Base-by-base conservation (phyloP, 1,140 invertebrate species). In the Trichonephila clavata region DNA sequence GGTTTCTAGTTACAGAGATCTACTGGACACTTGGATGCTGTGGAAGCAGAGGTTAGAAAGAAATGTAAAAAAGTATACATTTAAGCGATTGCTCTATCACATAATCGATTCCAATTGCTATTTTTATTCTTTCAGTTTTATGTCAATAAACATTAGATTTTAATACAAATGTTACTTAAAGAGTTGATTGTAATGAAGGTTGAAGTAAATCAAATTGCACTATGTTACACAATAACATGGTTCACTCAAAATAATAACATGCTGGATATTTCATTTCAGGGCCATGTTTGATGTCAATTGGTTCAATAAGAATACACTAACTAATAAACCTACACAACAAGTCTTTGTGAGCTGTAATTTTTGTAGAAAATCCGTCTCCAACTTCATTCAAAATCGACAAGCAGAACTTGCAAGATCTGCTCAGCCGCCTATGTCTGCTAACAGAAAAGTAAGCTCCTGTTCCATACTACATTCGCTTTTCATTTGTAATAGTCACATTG, bases 271-370 rank as follows among this genome's bases (percentile, higher is more conserved):
- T 91, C 94, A 10, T 95, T 93, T 81, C 94, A 96, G 98, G 94
- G 97, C 97, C 0, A 96, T 97, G 95, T 97, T 98, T 95, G 98
- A 98, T 95, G 97, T 98, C 71, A 96, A 97, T 60, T 96, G 97
- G 95, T 97, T 97, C 95, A 96, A 96, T 8, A 96, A 96, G 60
- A 97, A 97, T 94, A 96, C 96, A 13, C 93, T 91, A 43, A 96
- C 96, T 16, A 96, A 97, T 81, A 97, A 97, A 95, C 97, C 97
- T 27, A 96, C 96, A 0, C 97, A 97, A 92, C 97, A 98, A 95
- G 97, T 99, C 86, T 98, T 97, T 95, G 97, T 99, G 50, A 97
- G 98, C 10, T 99, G 99, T 96, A 98, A 98, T 95, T 99, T 98
- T 96, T 99, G 99, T 96, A 98, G 98, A 6, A 99, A 99, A 96